phyloP scores from a whole-genome alignment of 2,888 invertebrate species.

The Leptopilina myrica region DNA sequence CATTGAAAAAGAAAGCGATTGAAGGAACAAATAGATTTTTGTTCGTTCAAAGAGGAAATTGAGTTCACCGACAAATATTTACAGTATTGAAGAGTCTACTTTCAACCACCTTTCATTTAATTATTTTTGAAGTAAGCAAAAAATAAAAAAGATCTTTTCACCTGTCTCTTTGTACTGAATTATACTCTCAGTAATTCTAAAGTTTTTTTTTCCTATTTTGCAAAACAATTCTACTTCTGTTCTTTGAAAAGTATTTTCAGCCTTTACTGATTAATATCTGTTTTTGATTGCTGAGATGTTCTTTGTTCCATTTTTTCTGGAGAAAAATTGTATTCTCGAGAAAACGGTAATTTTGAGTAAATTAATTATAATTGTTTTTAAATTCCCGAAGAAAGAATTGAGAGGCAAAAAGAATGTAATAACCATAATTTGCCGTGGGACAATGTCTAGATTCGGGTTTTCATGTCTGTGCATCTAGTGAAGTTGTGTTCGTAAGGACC shows the following conservation, averaged over 20 bases:
- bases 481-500: slow-evolving; percentile 44
- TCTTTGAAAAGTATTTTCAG: too few relatives aligned
- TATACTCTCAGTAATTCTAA: too few relatives aligned
- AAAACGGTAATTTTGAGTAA: too few relatives aligned
- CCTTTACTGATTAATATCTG: too few relatives aligned
- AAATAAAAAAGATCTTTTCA: not conserved
- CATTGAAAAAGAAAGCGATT: slow-evolving; percentile 20
- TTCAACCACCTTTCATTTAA: slow-evolving; percentile 18
- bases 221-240: too few relatives aligned
- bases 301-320: too few relatives aligned
- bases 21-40: slow-evolving; percentile 4
- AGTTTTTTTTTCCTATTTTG: too few relatives aligned
- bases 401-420: not conserved
- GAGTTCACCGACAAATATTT: slow-evolving; percentile 16
- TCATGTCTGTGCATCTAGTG: not conserved
- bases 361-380: too few relatives aligned
- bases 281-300: too few relatives aligned
- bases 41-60: slow-evolving; percentile 26
- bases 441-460: not conserved
- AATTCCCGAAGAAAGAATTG: too few relatives aligned
- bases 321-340: too few relatives aligned
- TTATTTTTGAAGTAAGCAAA: slow-evolving; percentile 26
- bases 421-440: not conserved
- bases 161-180: not conserved
- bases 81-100: slow-evolving; percentile 1